Conservation (phyloP, 2,888 invertebrate genomes). For the Celastrina argiolus region DNA sequence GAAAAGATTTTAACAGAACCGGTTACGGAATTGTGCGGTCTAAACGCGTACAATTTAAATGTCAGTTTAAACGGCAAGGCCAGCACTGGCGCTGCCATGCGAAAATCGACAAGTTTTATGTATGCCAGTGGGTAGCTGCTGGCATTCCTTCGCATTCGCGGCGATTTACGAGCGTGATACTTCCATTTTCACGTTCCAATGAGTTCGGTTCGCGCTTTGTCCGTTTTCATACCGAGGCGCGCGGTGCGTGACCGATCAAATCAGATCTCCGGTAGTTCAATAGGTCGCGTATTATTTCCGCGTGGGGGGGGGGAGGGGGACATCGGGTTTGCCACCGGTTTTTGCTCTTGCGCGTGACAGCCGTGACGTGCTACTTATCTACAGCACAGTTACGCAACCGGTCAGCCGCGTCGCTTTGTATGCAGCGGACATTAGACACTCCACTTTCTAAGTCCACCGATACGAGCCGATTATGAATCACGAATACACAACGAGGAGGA, state of each 20-base stretch:
- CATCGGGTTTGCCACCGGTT: constrained; percentile 45
- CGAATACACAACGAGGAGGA: not conserved
- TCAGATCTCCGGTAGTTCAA: constrained; percentile 48
- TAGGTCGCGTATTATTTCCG: constrained; percentile 44
- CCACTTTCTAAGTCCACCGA: constrained; percentile 52
- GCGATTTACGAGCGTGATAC: constrained; percentile 66
- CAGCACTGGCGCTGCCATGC: constrained; percentile 54
- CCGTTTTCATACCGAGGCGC: constrained; percentile 47
- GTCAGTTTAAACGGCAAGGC: constrained; percentile 64
- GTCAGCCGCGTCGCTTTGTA: constrained; percentile 53
- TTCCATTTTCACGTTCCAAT: constrained; percentile 69
- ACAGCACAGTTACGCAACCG: constrained; percentile 63
- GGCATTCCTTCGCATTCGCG: constrained; percentile 62
- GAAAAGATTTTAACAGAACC: constrained; percentile 59
- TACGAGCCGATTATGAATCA: constrained; percentile 6
- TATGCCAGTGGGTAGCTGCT: constrained; percentile 56
- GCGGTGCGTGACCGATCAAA: constrained; percentile 48
- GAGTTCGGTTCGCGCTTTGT: constrained; percentile 56
- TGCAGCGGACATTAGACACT: constrained; percentile 53
- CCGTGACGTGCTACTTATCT: constrained; percentile 47
- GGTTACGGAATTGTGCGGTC: constrained; percentile 60
- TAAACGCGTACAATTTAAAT: constrained; percentile 66
- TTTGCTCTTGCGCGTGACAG: constrained; percentile 56
- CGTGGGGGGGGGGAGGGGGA: constrained; percentile 39
- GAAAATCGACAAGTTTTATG: constrained; percentile 69